Evolutionary conservation across 2,797 vertebrate genomes (phyloP).

Genomic region (Eulemur coronatus): DNA sequence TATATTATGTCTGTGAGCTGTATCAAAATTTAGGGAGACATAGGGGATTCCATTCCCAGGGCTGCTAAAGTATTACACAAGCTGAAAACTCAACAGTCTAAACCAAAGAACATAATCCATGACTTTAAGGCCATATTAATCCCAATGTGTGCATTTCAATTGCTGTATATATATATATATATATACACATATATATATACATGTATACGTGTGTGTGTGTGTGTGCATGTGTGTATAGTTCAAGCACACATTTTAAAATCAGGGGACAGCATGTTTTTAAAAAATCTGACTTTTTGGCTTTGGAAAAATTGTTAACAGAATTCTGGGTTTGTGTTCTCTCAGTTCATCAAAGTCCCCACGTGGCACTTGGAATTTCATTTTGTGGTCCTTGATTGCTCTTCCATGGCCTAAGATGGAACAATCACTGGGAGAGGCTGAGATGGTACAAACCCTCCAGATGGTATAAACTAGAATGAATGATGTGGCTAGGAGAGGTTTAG

Average conservation of each 20-base stretch:
- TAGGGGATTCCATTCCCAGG: neutral
- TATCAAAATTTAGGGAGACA: neutral
- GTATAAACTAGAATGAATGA: neutral
- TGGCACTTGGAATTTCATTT: neutral
- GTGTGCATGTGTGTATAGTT: neutral
- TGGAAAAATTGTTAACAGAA: neutral
- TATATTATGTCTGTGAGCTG: neutral
- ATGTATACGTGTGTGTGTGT: neutral
- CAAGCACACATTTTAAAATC: neutral
- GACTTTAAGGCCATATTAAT: neutral
- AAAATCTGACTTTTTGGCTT: neutral
- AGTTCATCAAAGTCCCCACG: neutral
- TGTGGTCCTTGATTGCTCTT: neutral
- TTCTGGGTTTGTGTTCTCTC: neutral
- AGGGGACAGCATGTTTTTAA: neutral
- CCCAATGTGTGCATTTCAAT: neutral
- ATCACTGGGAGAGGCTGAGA: neutral
- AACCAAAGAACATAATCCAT: neutral
- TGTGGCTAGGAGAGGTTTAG: neutral
- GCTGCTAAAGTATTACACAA: neutral
- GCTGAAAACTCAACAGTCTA: neutral
- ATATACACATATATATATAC: no score
- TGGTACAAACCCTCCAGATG: neutral
- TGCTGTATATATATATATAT: no score
- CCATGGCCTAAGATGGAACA: neutral